phyloP scores from a whole-genome alignment of 2,113 vertebrate genomes.

The Gambusia holbrooki region DNA sequence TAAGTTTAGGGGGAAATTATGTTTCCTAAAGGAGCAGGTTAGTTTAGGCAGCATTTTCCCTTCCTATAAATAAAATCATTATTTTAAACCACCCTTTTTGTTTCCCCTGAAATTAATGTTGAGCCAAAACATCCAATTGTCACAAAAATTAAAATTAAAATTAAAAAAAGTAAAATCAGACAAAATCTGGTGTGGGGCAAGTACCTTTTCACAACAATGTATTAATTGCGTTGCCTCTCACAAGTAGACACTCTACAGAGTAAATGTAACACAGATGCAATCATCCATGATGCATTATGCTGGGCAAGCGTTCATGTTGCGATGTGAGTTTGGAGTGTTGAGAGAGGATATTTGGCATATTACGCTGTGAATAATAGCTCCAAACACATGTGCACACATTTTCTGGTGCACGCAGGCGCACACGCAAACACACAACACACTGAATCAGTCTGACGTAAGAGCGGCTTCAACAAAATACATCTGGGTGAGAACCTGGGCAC shows the following conservation, averaged over 20 bases:
- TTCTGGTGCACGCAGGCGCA: background rate
- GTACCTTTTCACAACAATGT: slow-evolving; percentile 41
- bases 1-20: background rate
- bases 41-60: background rate
- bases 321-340: slow-evolving; percentile 49
- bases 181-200: slow-evolving; percentile 24
- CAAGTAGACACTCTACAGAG: slow-evolving; percentile 50
- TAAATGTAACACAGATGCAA: slow-evolving; percentile 63
- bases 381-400: slow-evolving; percentile 23
- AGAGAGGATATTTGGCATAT: slow-evolving; percentile 70
- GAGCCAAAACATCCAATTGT: background rate
- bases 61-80: background rate
- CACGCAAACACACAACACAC: slow-evolving; percentile 7
- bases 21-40: background rate
- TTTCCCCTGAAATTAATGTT: background rate
- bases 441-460: slow-evolving; percentile 15
- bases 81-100: background rate
- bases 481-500: slow-evolving; percentile 18
- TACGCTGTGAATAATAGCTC: slow-evolving; percentile 53
- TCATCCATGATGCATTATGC: slow-evolving; percentile 74
- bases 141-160: background rate
- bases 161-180: background rate
- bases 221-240: slow-evolving; percentile 50
- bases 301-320: slow-evolving; percentile 66
- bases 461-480: slow-evolving; percentile 9